Base-by-base conservation (phyloP, 30 jellyfish, hydroid and myxozoan genomes). In the Nemopilema nomurai region DNA sequence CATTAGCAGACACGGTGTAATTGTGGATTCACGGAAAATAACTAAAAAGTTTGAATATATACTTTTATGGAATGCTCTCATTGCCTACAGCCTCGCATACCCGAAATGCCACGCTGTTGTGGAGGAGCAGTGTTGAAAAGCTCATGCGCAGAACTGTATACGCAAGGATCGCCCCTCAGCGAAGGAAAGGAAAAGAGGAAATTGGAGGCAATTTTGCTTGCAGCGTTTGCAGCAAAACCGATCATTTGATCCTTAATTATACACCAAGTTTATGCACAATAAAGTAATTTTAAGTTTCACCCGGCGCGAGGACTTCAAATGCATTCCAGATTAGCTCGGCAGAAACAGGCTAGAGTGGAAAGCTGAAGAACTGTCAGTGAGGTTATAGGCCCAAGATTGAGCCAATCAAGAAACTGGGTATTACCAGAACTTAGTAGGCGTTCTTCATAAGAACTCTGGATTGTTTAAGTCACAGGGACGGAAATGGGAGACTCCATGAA, bases 111-210 rank as follows among this genome's bases (percentile, higher is more conserved):
- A 41, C 57, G 57, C 9, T 41, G 57, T 41, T 41, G 57, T 13
- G 57, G 13, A 41, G 57, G 57, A 73, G 90, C 49, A 32, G 74
- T 62, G 80, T 13, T 32, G 69, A 68, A 33, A 41, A 67, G 63
- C 80, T 28, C 91, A 70, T 83, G 91, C 91, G 91, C 86, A 83
- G 86, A 51, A 71, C 67, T 25, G 69, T 75, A 77, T 77, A 83
- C 91, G 86, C 85, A 83, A 83, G 91, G 91, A 83, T 70, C 91
- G 86, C 86, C 91, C 90, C 91, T 25, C 86, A 26, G 74, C 19
- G 24, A 16, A 51, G 71, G 67, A 26, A 65, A 31, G 28, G 28
- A 72, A 83, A 83, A 83, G 91, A 83, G 91, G 91, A 83, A 83
- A 83, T 84, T 65, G 91, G 62, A 83, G 25, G 50, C 7, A 77